Conservation (phyloP, 2,888 invertebrate species). For the Drosophila bunnanda region DNA sequence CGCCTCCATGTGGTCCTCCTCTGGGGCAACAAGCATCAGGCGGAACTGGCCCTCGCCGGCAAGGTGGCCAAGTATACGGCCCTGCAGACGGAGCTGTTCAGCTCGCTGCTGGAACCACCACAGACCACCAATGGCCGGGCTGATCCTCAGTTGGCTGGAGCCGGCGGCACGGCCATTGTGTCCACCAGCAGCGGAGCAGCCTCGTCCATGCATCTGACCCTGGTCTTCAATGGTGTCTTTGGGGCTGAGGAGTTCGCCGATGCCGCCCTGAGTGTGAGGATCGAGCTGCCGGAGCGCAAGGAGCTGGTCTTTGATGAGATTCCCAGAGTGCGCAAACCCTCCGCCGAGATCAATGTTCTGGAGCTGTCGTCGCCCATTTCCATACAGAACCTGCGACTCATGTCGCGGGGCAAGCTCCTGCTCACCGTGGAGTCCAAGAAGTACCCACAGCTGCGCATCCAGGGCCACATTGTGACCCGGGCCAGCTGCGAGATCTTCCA, state of each 20-base stretch:
- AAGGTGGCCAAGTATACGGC: slow-evolving; percentile 90
- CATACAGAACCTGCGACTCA: slow-evolving; percentile 89
- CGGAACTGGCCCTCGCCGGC: slow-evolving; percentile 90
- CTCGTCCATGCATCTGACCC: slow-evolving; percentile 91
- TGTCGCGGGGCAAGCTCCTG: slow-evolving; percentile 91
- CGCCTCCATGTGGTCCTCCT: slow-evolving; percentile 91
- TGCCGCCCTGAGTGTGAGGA: slow-evolving; percentile 89
- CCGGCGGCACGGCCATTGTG: slow-evolving; percentile 93
- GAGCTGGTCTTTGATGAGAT: slow-evolving; percentile 90
- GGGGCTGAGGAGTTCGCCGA: slow-evolving; percentile 87
- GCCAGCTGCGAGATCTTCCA: slow-evolving; percentile 93
- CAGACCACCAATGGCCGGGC: slow-evolving; percentile 86
- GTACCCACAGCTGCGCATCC: slow-evolving; percentile 88
- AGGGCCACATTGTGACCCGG: slow-evolving; percentile 90
- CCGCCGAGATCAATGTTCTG: slow-evolving; percentile 90
- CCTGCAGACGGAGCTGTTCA: slow-evolving; percentile 92
- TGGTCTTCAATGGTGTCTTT: slow-evolving; percentile 93
- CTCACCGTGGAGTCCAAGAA: slow-evolving; percentile 89
- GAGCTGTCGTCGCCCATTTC: slow-evolving; percentile 92
- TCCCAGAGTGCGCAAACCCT: slow-evolving; percentile 89
- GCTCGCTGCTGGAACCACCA: slow-evolving; percentile 89
- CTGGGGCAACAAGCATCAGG: slow-evolving; percentile 90
- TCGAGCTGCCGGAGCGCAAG: slow-evolving; percentile 90
- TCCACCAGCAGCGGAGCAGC: slow-evolving; percentile 92
- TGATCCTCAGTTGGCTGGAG: slow-evolving; percentile 87